These are phyloP conservation scores for Squalus acanthias DNA, from an alignment of 2,797 vertebrate genomes.

Conservation along the genomic window DNA sequence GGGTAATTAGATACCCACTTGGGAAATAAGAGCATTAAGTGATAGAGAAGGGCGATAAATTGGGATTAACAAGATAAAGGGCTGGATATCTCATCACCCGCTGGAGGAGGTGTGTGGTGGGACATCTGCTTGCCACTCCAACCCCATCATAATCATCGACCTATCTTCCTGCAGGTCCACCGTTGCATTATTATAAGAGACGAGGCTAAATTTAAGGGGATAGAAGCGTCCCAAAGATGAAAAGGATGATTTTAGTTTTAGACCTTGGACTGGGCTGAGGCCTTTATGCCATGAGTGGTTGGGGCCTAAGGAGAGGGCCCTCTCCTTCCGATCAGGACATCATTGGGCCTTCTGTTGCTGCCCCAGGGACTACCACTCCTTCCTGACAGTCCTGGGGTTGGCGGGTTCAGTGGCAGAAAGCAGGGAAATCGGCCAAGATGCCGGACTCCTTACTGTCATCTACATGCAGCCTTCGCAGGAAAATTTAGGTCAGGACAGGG, in stretches of 20 bases:
- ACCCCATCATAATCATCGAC: neutral
- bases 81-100: neutral
- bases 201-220: neutral
- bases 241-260: neutral
- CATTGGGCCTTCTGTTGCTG: neutral
- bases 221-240: neutral
- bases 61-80: neutral
- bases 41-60: neutral
- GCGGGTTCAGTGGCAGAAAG: neutral
- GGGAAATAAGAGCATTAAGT: neutral
- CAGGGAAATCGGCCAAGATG: neutral
- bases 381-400: neutral
- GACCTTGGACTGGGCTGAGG: neutral
- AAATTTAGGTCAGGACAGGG: neutral
- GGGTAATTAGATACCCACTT: neutral
- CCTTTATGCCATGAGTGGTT: neutral
- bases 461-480: neutral
- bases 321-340: neutral
- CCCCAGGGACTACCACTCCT: neutral
- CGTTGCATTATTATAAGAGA: neutral
- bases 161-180: neutral
- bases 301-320: neutral
- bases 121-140: neutral
- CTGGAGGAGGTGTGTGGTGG: neutral
- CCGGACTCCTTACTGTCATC: neutral